Conservation (phyloP, 2,113 vertebrate species). For the Corvus cornix region DNA sequence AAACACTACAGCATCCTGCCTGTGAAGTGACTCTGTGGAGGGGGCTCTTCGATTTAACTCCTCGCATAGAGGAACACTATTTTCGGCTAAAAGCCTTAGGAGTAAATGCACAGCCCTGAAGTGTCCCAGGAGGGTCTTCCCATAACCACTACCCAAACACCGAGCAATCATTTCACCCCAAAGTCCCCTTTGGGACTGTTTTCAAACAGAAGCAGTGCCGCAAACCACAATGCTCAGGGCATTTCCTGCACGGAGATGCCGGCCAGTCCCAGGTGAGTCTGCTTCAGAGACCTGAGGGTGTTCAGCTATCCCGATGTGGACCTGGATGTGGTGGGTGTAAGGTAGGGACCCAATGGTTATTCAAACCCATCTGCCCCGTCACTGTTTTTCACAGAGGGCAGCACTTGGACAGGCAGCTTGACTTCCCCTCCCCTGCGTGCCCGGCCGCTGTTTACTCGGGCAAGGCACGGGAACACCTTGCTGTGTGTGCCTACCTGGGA, state of each 20-base stretch:
- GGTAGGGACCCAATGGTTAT: accelerated
- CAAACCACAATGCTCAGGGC: neutral
- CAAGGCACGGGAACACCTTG: neutral
- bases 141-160: neutral
- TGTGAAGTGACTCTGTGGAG: neutral
- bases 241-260: accelerated
- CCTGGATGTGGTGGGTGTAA: too few species aligned
- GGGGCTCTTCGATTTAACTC: accelerated
- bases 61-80: accelerated
- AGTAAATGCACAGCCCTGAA: neutral
- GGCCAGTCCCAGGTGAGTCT: too few species aligned
- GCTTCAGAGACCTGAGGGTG: neutral
- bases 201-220: accelerated
- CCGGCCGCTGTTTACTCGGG: neutral
- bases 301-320: accelerated
- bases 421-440: accelerated
- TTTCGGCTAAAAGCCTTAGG: neutral
- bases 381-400: neutral
- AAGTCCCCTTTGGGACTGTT: neutral
- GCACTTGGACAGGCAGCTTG: neutral
- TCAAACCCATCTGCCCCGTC: neutral
- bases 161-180: neutral
- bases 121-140: neutral
- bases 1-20: accelerated
- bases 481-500: neutral